Conservation (phyloP, 2,113 vertebrate genomes). For the Rafetus swinhoei region DNA sequence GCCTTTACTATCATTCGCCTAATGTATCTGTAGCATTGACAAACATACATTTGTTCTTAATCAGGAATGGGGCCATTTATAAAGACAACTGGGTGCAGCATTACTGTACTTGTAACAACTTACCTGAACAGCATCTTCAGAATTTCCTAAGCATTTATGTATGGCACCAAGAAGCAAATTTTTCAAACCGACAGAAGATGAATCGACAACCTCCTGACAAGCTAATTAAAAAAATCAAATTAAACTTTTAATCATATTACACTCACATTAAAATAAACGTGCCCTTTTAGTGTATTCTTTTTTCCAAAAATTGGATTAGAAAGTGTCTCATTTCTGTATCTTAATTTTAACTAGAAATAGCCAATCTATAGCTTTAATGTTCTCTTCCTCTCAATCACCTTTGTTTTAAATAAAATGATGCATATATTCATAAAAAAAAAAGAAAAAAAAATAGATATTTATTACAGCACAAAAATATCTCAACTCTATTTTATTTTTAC, state of each 20-base stretch:
- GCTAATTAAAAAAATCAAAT: conserved; percentile 77
- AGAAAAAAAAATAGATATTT: too few relatives aligned
- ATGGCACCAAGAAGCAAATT: conserved; percentile 96
- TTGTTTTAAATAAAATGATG: too few relatives aligned
- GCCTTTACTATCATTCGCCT: background rate
- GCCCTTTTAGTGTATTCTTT: background rate
- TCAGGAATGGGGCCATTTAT: background rate
- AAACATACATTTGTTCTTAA: background rate
- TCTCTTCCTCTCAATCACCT: background rate
- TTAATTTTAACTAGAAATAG: background rate
- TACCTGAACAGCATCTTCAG: conserved; percentile 93
- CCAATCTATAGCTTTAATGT: background rate
- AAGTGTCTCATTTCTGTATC: background rate
- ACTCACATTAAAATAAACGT: conserved; percentile 8
- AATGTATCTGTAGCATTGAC: background rate
- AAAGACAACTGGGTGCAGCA: background rate
- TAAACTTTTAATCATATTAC: background rate
- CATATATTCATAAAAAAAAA: too few relatives aligned
- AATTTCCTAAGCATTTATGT: conserved; percentile 96
- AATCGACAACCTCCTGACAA: conserved; percentile 91
- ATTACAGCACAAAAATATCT: too few relatives aligned
- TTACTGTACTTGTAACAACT: background rate
- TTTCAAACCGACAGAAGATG: conserved; percentile 87
- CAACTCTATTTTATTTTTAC: too few relatives aligned
- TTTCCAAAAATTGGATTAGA: background rate